Evolutionary conservation across 2,888 invertebrate genomes (phyloP), one percentile per base, ranked within the genome.

Genomic region (Bombylius major): DNA sequence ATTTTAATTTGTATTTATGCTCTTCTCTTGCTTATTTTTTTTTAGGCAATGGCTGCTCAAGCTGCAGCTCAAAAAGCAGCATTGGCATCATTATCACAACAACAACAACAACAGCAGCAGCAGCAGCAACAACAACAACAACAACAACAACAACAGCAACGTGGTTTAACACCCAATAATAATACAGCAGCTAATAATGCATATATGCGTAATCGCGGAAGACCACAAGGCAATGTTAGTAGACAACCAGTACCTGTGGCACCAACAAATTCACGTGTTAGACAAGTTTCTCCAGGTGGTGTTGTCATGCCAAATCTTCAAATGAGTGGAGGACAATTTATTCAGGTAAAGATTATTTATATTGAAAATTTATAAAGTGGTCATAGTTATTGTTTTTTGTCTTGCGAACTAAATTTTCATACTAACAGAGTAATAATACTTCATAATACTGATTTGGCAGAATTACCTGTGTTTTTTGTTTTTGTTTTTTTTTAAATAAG

Each of bases 41-140:
- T 46, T 9, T 31, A 73, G 73, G 75, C 74, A 4, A 75, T 75
- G 74, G 73, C 75, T 42, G 75, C 75, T 5, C 74, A 74, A 59
- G 73, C 72, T 31, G 72, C 73, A 32, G 72, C 73, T 14, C 72
- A 73, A 55, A 73, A 73, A 62, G 72, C 72, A 9, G 73, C 73
- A 2, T 57, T 73, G 59, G 73, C 71, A 32, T 67, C 70, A 14
- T 69, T 72, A 52, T 72, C 72, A 58, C 71, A 70, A 23, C 23
- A 23, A 54, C 71, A 71, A 58, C 71, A 71, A 56, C 70, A 62
- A 11, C 68, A 66, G 47, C 65, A 62, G 34, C 69, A 65, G 55
- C 50, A 54, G n/a, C 54, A 53, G 44, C 39, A 51, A 42, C 54
- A 56, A 39, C 23, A 54, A n/a, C 54, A 53, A 47, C 39, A 51